phyloP scores from a whole-genome alignment of 2,888 invertebrate genomes.

The Papilio demoleus region DNA sequence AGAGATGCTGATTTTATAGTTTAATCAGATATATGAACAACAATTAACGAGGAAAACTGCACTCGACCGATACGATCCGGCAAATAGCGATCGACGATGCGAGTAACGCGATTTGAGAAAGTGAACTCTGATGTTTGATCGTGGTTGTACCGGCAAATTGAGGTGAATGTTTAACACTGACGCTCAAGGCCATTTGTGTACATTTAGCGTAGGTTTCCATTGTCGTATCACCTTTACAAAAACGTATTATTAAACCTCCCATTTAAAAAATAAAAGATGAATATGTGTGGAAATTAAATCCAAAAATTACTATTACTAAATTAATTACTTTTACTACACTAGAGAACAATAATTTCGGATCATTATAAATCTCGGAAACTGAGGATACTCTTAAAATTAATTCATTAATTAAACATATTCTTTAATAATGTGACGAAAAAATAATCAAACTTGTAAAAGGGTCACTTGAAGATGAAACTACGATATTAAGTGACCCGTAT shows the following conservation, averaged over 20 bases:
- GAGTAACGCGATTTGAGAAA: slow-evolving; percentile 55
- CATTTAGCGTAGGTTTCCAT: not conserved
- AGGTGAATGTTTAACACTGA: slow-evolving; percentile 18
- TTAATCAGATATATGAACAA: not conserved
- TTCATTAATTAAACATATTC: no score
- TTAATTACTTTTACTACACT: no score
- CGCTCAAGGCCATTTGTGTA: slow-evolving; percentile 5
- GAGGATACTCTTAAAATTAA: no score
- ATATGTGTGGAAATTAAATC: no score
- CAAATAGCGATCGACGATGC: slow-evolving; percentile 41
- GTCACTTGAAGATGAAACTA: no score
- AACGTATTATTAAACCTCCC: not conserved
- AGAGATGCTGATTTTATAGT: no score
- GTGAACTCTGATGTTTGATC: slow-evolving; percentile 16
- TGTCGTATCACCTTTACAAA: not conserved
- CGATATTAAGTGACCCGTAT: no score
- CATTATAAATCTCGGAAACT: no score
- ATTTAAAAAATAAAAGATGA: not conserved
- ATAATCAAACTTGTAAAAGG: no score
- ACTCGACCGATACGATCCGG: not conserved
- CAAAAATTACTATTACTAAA: no score
- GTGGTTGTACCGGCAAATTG: slow-evolving; percentile 16
- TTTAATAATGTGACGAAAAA: no score
- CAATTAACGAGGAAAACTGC: slow-evolving; percentile 12
- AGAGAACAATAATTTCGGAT: no score